Evolutionary conservation across 2,888 invertebrate species (phyloP), one percentile per base, ranked within the genome.

Genomic region (Agriopis marginaria): DNA sequence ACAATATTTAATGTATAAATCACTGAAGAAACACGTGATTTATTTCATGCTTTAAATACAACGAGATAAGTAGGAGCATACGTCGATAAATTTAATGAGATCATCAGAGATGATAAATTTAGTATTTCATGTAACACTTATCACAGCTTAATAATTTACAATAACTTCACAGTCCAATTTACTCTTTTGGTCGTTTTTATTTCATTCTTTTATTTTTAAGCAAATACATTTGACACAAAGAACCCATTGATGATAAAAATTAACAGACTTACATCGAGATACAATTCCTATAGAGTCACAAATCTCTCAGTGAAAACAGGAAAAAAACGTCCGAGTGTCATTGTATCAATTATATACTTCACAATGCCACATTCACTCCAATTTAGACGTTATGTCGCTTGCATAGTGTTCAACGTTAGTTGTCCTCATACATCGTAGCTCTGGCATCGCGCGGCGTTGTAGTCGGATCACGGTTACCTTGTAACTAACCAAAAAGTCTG

Each of bases 91-190:
- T 44, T 63, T 66, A 62, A 47, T 72, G 73, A 81, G 78, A 78
- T 77, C 75, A 75, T 32, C 32, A 32, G 32, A 32, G 32, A 32
- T 32, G 32, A 32, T 32, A 32, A 32, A 32, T 32, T 32, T 67
- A 72, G 62, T 72, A 75, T 76, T 65, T 76, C 79, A 77, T 71
- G 68, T 70, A 70, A 86, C 87, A 87, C 91, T 90, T 93, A 93
- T 93, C 92, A 93, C 92, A 93, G 92, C 87, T 91, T 88, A 88
- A 86, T 86, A 85, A 87, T 90, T 87, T 90, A 91, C 85, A 88
- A 83, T 80, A 86, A 87, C 75, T 79, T 88, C 85, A 87, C 86
- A 86, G 80, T 86, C 81, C 82, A 77, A 79, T 86, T 85, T 63
- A 66, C 39, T 62, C 51, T 77, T 83, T 90, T 91, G 90, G 90